These are phyloP conservation scores for Andrena flavipes DNA, from an alignment of 2,888 invertebrate species.

Conservation along the genomic window DNA sequence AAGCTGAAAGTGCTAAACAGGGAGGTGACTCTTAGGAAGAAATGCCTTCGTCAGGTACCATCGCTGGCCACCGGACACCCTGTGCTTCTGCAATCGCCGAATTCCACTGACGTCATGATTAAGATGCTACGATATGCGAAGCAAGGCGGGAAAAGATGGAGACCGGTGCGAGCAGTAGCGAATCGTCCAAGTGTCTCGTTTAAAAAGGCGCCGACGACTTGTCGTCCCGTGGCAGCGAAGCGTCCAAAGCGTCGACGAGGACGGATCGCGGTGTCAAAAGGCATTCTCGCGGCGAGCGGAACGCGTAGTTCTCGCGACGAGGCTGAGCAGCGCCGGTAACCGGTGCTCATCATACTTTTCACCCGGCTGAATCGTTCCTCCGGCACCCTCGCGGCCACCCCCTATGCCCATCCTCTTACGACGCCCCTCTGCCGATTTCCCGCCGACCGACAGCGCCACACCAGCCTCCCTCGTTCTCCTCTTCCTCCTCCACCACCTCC, in stretches of 20 bases:
- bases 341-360: constrained; percentile 62
- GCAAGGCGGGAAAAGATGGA: no score
- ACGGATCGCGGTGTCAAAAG: constrained; percentile 53
- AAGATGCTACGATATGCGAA: no score
- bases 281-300: constrained; percentile 47
- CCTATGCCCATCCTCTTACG: constrained; percentile 52
- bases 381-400: constrained; percentile 53
- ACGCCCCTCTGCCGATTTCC: constrained; percentile 40
- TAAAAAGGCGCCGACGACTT: not conserved
- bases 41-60: no score
- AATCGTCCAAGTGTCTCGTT: not conserved
- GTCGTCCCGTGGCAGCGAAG: constrained; percentile 49
- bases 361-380: constrained; percentile 58
- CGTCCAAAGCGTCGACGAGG: constrained; percentile 36
- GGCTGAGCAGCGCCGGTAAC: constrained; percentile 49
- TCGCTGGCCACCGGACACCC: no score
- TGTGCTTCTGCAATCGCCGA: no score
- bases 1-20: no score
- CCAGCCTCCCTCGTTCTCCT: constrained; percentile 53
- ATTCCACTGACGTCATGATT: no score
- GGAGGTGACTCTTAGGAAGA: no score
- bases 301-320: constrained; percentile 42
- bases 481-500: constrained; percentile 52
- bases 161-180: not conserved
- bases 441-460: constrained; percentile 69